These are phyloP conservation scores for Dichetophora obliterata DNA, from an alignment of 2,888 invertebrate genomes.

Conservation along the genomic window DNA sequence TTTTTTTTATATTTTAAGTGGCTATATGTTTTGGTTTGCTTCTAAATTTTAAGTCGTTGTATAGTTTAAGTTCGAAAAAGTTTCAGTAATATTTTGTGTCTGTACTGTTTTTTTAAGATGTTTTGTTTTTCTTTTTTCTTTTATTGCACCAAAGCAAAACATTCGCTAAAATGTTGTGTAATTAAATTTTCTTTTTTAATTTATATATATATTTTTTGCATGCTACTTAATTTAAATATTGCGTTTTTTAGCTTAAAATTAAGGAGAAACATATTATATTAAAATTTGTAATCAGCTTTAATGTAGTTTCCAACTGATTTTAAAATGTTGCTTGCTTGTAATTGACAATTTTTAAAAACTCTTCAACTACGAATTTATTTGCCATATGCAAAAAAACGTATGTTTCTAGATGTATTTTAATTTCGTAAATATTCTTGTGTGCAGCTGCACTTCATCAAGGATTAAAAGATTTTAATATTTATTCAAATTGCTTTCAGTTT, in stretches of 20 bases:
- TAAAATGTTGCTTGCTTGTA: slow-evolving; percentile 40
- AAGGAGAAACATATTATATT: not conserved
- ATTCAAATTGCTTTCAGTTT: slow-evolving; percentile 61
- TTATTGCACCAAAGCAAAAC: not conserved
- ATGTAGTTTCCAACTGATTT: not conserved
- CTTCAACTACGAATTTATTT: slow-evolving; percentile 47
- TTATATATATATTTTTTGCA: not conserved
- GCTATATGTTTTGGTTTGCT: slow-evolving; percentile 36
- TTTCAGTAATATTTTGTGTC: slow-evolving; percentile 50
- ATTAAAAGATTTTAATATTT: slow-evolving; percentile 14
- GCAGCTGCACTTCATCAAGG: not conserved
- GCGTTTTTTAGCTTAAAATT: not conserved
- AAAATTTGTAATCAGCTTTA: slow-evolving; percentile 25
- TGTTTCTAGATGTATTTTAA: slow-evolving; percentile 44
- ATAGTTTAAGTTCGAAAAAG: slow-evolving; percentile 67
- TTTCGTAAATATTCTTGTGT: not conserved
- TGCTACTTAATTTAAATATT: not conserved
- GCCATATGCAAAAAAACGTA: slow-evolving; percentile 40
- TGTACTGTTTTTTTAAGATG: not conserved
- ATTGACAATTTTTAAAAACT: slow-evolving; percentile 48
- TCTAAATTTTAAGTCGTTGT: slow-evolving; percentile 61
- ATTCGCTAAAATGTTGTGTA: not conserved
- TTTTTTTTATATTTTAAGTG: slow-evolving; percentile 44
- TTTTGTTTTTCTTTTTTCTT: not conserved
- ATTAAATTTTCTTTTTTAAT: not conserved